A percentile compares a stretch with the other conserved stretches of the same genome.
phyloP scores from a whole-genome alignment of 2,797 vertebrate species.

The Prunella strophiata region DNA sequence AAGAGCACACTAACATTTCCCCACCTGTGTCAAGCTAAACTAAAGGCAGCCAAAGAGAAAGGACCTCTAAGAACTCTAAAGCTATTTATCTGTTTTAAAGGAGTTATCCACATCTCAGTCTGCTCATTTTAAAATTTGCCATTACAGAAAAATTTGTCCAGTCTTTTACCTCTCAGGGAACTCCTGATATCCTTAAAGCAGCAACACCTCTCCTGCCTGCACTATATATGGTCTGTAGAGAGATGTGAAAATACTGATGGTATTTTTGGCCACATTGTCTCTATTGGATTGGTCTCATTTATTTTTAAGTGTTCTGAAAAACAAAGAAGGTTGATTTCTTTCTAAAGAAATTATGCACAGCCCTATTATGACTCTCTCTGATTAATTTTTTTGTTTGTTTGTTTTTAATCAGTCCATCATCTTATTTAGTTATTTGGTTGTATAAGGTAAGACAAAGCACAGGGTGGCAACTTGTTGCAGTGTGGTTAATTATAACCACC shows the following conservation, averaged over 20 bases:
- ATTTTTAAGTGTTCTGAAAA: neutral
- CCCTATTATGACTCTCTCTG: neutral
- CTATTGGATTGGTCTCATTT: neutral
- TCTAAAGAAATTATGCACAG: neutral
- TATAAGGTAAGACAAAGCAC: conserved; percentile 63
- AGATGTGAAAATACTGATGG: neutral
- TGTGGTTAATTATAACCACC: conserved; percentile 80
- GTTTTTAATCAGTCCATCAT: neutral
- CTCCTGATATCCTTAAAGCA: neutral
- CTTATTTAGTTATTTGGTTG: conserved; percentile 49
- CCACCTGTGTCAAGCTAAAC: neutral
- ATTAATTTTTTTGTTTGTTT: neutral
- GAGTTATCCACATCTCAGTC: neutral
- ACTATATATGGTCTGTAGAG: conserved; percentile 1
- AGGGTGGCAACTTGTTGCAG: conserved; percentile 37
- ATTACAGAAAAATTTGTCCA: neutral
- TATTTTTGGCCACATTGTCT: neutral
- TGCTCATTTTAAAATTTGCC: neutral
- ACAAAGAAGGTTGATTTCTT: neutral
- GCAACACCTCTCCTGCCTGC: neutral
- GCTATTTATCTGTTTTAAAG: neutral
- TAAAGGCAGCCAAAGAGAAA: neutral
- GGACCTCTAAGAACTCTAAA: neutral
- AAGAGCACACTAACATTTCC: neutral
- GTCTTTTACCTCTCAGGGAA: neutral